Evolutionary conservation across 2,113 vertebrate species (phyloP), one percentile per base, ranked within the genome.

Genomic region (Alligator sinensis): DNA sequence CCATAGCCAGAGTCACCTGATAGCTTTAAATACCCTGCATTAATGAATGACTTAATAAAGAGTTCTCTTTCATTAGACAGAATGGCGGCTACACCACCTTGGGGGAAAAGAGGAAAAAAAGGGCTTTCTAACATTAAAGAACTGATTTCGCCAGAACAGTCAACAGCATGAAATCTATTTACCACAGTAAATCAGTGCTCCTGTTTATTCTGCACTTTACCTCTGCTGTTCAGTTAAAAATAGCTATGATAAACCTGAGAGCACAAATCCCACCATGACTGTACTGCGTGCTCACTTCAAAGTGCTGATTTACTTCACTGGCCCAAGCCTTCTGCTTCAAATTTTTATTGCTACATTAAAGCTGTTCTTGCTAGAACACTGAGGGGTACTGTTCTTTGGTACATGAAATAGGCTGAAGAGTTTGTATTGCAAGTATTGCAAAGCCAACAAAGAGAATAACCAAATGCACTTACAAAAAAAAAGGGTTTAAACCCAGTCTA

Each of bases 41-140:
- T 93, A 93, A 93, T 95, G 87, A 95, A 76, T 75, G 58, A 86
- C 64, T 87, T 95, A 81, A 91, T 92, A 70, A 95, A 95, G 64
- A 92, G 70, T 30, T 84, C 64, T 76, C 76, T 93, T 94, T 94
- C 75, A 89, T 80, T 76, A 89, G 84, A 77, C 55, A 91, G 64
- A 95, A 95, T 30, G 90, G 80, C 58, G 89, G 82, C 27, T 90
- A 58, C 77, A 28, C 58, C 77, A 75, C 81, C 91, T 90, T 91
- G 88, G 55, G 61, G 90, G 75, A 76, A 94, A 86, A 91, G 63
- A 64, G 79, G 86, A 90, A 87, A 68, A 68, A 24, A 72, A 47
- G 24, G 9, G 30, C 12, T 15, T 47, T 11, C 34, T 13, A 47
- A 34, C 75, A 90, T 89, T 85, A 77, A 81, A 89, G 30, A 91